A percentile compares a stretch with the other conserved stretches of the same genome.
Evolutionary conservation across 1,140 invertebrate genomes (phyloP).

Genomic region (Zaprionus ghesquierei): DNA sequence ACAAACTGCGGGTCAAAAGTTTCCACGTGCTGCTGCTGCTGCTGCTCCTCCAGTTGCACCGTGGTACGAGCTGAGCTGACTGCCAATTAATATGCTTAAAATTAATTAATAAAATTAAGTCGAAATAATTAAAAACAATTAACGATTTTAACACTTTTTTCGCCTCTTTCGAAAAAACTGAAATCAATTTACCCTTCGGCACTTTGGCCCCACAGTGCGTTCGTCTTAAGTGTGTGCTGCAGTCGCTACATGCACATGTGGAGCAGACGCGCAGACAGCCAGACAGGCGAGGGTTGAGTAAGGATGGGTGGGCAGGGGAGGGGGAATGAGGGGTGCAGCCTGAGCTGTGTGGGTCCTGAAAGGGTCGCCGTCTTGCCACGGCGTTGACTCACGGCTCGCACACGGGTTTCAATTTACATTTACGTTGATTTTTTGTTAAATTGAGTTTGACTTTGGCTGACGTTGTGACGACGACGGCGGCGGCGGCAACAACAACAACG

Average conservation of each 20-base stretch:
- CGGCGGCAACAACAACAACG: constrained; percentile 5
- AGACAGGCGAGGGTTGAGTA: neutral
- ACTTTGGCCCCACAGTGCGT: neutral
- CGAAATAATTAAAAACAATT: too few species aligned
- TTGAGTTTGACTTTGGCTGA: constrained; percentile 72
- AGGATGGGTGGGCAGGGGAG: neutral
- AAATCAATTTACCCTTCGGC: neutral
- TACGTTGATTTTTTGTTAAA: constrained; percentile 78
- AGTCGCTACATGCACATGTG: constrained; percentile 36
- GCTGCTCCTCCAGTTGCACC: neutral
- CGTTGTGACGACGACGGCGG: constrained; percentile 28
- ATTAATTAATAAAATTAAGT: too few species aligned
- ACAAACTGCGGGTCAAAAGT: constrained; percentile 32
- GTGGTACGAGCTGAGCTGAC: neutral
- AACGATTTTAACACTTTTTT: too few species aligned
- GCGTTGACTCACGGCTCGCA: constrained; percentile 45
- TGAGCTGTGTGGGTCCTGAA: neutral
- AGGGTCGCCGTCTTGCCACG: constrained; percentile 2
- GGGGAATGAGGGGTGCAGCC: neutral
- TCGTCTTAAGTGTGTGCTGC: constrained; percentile 28
- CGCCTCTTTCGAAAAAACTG: too few species aligned
- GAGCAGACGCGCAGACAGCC: constrained; percentile 25
- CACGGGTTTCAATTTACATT: constrained; percentile 74
- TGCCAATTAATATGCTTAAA: neutral
- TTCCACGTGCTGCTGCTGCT: neutral